Conservation (phyloP, 2,113 vertebrate genomes). For the Stegostoma tigrinum region DNA sequence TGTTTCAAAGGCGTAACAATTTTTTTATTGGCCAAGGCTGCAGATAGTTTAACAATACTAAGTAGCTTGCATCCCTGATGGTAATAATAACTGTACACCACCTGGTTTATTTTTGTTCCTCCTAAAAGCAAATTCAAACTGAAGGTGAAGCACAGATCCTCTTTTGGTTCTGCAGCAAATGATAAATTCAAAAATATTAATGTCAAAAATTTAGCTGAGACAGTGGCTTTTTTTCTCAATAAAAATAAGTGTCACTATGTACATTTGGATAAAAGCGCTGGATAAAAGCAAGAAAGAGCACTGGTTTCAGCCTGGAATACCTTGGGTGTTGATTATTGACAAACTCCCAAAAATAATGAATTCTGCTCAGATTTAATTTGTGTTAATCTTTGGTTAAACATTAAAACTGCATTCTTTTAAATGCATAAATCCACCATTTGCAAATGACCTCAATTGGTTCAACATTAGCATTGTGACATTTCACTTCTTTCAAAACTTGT, state of each 20-base stretch:
- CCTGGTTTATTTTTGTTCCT: not conserved
- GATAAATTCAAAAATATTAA: not conserved
- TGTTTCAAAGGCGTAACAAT: not conserved
- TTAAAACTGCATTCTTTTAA: not conserved
- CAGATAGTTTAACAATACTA: not conserved
- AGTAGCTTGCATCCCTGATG: too few relatives aligned
- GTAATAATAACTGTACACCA: not conserved
- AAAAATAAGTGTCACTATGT: not conserved
- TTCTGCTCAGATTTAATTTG: not conserved
- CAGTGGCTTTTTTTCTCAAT: constrained; percentile 1
- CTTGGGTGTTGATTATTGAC: not conserved
- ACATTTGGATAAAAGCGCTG: not conserved
- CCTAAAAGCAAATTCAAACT: not conserved
- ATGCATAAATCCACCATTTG: not conserved
- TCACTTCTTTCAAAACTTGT: not conserved
- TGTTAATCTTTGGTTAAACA: not conserved
- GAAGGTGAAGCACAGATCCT: not conserved
- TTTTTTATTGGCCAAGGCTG: not conserved
- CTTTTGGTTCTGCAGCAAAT: not conserved
- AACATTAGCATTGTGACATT: not conserved
- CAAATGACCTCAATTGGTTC: not conserved
- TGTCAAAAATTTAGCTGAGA: not conserved
- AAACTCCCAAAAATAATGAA: not conserved
- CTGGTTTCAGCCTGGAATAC: not conserved
- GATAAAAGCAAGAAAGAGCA: not conserved